Percentiles rank a stretch among this genome's conserved stretches.
Conservation (phyloP, 1,140 invertebrate genomes). For the Stenopsyche tienmushanensis region DNA sequence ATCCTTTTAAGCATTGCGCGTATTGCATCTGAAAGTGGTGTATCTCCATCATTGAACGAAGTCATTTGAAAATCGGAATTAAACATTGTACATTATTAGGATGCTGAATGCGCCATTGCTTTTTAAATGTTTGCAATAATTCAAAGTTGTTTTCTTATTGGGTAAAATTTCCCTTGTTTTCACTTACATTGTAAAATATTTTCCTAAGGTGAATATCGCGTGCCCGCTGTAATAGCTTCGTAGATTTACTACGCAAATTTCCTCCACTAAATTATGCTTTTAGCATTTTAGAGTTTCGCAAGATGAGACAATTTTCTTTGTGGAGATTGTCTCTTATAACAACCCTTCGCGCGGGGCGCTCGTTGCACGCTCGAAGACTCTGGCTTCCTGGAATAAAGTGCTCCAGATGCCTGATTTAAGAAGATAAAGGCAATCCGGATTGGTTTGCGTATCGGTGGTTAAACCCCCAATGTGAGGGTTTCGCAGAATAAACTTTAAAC, state of each 20-base stretch:
- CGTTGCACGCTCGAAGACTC: neutral
- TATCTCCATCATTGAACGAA: neutral
- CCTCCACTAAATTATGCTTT: conserved; percentile 39
- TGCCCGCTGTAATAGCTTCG: neutral
- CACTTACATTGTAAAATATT: conserved; percentile 14
- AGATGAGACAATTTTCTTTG: conserved; percentile 22
- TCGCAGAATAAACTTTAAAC: conserved; percentile 33
- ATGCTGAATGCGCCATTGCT: too few species aligned
- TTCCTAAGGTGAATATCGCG: neutral
- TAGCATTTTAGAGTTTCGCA: conserved; percentile 31
- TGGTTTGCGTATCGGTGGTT: conserved; percentile 9
- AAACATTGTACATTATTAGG: too few species aligned
- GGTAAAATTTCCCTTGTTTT: conserved; percentile 10
- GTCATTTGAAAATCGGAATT: neutral
- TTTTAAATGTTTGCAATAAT: too few species aligned
- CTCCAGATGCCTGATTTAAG: conserved; percentile 24
- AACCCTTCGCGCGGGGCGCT: conserved; percentile 17
- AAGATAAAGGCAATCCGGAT: conserved; percentile 25
- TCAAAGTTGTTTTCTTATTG: conserved; percentile 18
- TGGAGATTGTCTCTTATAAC: conserved; percentile 24
- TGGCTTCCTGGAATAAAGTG: conserved; percentile 5
- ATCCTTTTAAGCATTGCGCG: neutral
- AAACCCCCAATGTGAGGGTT: conserved; percentile 1
- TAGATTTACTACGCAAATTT: conserved; percentile 40
- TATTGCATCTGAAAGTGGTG: neutral